Evolutionary conservation across 2,113 vertebrate genomes (phyloP), one percentile per base, ranked within the genome.

Genomic region (Pterocles orientalis): DNA sequence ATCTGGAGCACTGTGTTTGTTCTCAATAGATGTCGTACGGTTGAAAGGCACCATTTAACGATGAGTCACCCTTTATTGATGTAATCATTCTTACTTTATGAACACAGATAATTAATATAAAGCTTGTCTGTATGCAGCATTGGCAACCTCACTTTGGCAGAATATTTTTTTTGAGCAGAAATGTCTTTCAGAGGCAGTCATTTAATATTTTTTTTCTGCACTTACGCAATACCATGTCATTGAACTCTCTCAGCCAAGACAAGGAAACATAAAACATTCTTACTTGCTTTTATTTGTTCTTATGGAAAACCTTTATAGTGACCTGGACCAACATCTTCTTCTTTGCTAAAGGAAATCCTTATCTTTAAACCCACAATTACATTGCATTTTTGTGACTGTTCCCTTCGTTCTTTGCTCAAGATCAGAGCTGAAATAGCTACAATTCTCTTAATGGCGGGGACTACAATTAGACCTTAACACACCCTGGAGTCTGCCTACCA

Each of bases 21-120:
- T 96, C 94, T 93, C 75, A 82, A 89, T 96, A 94, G 78, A 95
- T 94, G 82, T 82, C 10, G 7, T 87, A 84, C 57, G 72, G 83
- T 88, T 88, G 93, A 96, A 97, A 98, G 95, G 47, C 51, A 76
- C 88, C 94, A 93, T 92, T 97, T 97, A 96, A 94, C 82, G 97
- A 92, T 95, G 97, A 97, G 70, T 97, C 95, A 36, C 36, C 36
- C 36, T 36, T 39, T 3, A 0, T 15, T 5, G 95, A 97, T 97
- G 79, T 69, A 95, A 97, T 94, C 86, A 81, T 97, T 97, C 92
- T 93, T 97, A 85, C 64, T 97, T 93, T 92, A 93, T 91, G 82
- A 95, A 96, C 47, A 97, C 95, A 95, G 47, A 95, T 91, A 97
- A 97, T 95, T 97, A 96, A 95, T 93, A 90, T 78, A 85, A 96